Evolutionary conservation across 1,140 invertebrate species (phyloP), one percentile per base, ranked within the genome.

Genomic region (Ips typographus): DNA sequence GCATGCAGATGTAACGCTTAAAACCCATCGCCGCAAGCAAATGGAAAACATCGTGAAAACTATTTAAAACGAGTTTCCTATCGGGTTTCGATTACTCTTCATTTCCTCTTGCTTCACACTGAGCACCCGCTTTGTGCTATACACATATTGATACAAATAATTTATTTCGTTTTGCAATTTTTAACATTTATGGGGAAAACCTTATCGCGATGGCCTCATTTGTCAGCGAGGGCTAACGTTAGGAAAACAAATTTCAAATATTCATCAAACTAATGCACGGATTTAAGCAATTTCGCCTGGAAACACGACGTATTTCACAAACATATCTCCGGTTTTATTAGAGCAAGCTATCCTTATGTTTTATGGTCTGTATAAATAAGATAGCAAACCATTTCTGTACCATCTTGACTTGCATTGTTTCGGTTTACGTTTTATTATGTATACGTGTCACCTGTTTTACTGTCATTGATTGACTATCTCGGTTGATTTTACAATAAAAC

Each of bases 291-390:
- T 59, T 59, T 42, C 40, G 57, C n/a, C 7, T 38, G 57, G 40
- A 59, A 59, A 59, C 40, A 59, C 40, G 38, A 41, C 57, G 57
- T 42, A 59, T 59, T 59, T 59, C 57, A 59, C 39, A 59, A 59
- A 59, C 40, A 42, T 59, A 59, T 59, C 57, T 59, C 57, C 38
- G 6, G 40, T 59, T 59, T 59, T 59, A 59, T 59, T 40, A 41
- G 57, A 41, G 57, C 57, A n/a, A n/a, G 57, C 57, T 40, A 59
- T 59, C 57, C 40, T 59, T 59, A 59, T 59, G 57, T 59, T 59
- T 59, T 59, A 59, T 59, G 57, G 40, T 59, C 39, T 59, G n/a
- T 42, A 59, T 38, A 63, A 42, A 63, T 63, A 63, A 63, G 61
- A 8, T 44, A 40, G 37, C 3, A 51, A 51, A 52, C 38, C 53